Percentiles rank a stretch among this genome's conserved stretches.
These are phyloP conservation scores for Oreochromis aureus DNA, from an alignment of 2,113 vertebrate genomes.

Conservation along the genomic window DNA sequence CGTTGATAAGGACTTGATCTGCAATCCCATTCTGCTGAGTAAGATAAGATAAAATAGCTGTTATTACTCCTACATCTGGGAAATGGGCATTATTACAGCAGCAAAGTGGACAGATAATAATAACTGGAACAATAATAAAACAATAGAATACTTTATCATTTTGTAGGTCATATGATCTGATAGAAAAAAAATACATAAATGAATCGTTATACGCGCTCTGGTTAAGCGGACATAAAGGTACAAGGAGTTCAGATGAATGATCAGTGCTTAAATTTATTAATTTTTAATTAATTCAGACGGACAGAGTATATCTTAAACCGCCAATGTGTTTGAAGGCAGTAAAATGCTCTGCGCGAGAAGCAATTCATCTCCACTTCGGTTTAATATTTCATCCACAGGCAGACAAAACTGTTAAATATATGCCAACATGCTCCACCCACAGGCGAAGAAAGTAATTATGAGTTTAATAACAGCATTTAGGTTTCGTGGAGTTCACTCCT, in stretches of 20 bases:
- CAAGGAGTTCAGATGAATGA: not conserved
- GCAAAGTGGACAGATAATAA: not conserved
- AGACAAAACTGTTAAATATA: not conserved
- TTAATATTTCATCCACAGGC: not conserved
- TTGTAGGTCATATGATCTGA: not conserved
- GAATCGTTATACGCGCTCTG: not conserved
- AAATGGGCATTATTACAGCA: not conserved
- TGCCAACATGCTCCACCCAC: conserved; percentile 3
- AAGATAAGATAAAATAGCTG: not conserved
- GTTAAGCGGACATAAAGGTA: not conserved
- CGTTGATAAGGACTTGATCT: not conserved
- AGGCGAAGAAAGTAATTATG: not conserved
- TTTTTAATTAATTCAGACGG: not conserved
- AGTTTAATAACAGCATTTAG: not conserved
- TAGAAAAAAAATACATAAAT: not conserved
- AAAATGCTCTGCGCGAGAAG: not conserved
- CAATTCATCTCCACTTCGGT: not conserved
- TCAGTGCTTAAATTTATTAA: not conserved
- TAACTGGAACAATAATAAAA: not conserved
- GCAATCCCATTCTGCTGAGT: not conserved
- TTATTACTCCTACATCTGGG: not conserved
- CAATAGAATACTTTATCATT: not conserved
- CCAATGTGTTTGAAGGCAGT: not conserved
- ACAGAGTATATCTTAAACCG: not conserved
- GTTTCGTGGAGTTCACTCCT: not conserved